Conservation (phyloP, 2,113 vertebrate genomes). For the Menidia beryllina region DNA sequence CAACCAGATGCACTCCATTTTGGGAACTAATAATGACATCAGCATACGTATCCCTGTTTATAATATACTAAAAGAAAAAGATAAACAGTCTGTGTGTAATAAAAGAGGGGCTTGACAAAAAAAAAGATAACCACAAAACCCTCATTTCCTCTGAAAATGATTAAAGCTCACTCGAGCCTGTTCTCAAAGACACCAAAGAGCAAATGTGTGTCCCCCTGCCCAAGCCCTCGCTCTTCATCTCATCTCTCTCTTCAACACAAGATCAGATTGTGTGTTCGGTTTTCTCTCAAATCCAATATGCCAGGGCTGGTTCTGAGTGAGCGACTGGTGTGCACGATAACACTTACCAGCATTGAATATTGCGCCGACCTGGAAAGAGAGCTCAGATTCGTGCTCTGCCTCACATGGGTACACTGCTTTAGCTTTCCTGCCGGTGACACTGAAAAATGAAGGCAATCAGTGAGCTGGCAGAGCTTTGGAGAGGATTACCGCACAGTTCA, state of each 20-base stretch:
- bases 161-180: conserved; percentile 70
- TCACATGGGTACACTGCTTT: conserved; percentile 95
- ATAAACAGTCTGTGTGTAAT: conserved; percentile 20
- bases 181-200: conserved; percentile 59
- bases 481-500: conserved; percentile 79
- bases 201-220: conserved; percentile 47
- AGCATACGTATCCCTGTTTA: conserved; percentile 26
- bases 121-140: conserved; percentile 42
- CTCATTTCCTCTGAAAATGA: conserved; percentile 74
- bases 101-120: conserved; percentile 38
- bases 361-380: conserved; percentile 95
- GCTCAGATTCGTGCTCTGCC: conserved; percentile 95
- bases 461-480: conserved; percentile 72
- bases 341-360: conserved; percentile 97
- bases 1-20: conserved; percentile 9
- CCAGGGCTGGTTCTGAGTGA: conserved; percentile 70
- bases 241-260: conserved; percentile 69
- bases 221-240: conserved; percentile 37
- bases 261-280: conserved; percentile 78
- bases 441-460: conserved; percentile 87
- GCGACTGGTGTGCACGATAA: conserved; percentile 74
- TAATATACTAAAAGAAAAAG: conserved; percentile 33
- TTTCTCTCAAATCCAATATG: conserved; percentile 82
- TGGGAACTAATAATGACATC: conserved; percentile 18
- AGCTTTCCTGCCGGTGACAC: conserved; percentile 87